Conservation (phyloP, 1,140 invertebrate genomes). For the Bombyx mandarina region DNA sequence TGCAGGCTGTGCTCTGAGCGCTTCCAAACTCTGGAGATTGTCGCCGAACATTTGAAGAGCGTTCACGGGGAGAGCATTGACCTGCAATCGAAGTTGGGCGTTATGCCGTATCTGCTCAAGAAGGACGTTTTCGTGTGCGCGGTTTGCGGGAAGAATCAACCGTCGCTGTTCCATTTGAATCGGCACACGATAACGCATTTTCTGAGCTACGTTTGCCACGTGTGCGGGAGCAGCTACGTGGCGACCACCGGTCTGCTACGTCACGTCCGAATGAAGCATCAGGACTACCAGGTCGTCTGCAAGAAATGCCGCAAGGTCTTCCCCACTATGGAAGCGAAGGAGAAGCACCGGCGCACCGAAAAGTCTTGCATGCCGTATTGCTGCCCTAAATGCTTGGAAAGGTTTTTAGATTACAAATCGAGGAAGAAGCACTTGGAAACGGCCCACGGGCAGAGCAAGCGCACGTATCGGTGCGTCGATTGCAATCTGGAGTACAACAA, state of each 20-base stretch:
- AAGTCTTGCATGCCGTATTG: constrained; percentile 54
- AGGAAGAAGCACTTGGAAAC: constrained; percentile 47
- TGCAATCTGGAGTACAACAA: constrained; percentile 42
- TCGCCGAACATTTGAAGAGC: constrained; percentile 30
- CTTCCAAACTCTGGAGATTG: constrained; percentile 23
- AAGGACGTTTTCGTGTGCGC: constrained; percentile 40
- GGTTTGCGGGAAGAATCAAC: constrained; percentile 43
- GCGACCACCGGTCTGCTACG: constrained; percentile 42
- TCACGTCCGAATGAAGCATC: constrained; percentile 46
- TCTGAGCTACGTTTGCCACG: constrained; percentile 48
- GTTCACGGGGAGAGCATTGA: constrained; percentile 30
- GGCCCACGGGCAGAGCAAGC: constrained; percentile 33
- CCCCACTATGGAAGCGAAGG: constrained; percentile 50
- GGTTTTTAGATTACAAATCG: constrained; percentile 46
- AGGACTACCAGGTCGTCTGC: constrained; percentile 44
- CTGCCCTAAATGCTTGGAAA: constrained; percentile 46
- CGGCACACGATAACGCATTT: constrained; percentile 57
- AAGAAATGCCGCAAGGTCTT: constrained; percentile 43
- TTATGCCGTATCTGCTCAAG: constrained; percentile 46
- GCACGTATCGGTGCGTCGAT: constrained; percentile 36
- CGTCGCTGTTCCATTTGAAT: constrained; percentile 48
- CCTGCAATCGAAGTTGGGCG: constrained; percentile 35
- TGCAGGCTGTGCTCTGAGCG: constrained; percentile 35
- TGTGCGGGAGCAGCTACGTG: constrained; percentile 52
- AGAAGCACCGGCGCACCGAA: constrained; percentile 38